Evolutionary conservation across 2,797 vertebrate genomes (phyloP).

Genomic region (Margarornis squamiger): DNA sequence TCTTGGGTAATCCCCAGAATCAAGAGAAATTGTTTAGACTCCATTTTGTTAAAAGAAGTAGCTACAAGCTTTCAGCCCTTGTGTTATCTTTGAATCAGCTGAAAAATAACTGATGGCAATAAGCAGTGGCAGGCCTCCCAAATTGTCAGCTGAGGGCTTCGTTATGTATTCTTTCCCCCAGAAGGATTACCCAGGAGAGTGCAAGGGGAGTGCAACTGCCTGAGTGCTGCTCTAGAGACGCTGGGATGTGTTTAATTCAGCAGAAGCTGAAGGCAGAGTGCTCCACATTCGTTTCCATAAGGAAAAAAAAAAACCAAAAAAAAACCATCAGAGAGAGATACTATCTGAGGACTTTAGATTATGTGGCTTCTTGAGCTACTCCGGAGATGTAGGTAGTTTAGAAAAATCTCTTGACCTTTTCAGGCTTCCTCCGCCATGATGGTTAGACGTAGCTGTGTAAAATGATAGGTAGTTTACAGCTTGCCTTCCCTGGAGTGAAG

Average conservation of each 20-base stretch:
- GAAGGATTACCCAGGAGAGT: constrained; percentile 24
- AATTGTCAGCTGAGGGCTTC: neutral
- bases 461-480: constrained; percentile 41
- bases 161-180: neutral
- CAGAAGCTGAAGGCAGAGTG: constrained; percentile 51
- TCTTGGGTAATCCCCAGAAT: neutral
- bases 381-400: constrained; percentile 7
- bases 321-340: neutral
- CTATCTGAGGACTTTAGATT: neutral
- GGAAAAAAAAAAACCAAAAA: neutral
- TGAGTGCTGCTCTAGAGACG: neutral
- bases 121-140: constrained; percentile 22
- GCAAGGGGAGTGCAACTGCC: neutral
- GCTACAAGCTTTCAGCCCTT: neutral
- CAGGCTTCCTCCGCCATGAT: constrained; percentile 30
- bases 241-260: constrained; percentile 57
- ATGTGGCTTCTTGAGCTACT: constrained; percentile 18
- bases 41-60: neutral
- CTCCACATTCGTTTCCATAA: neutral
- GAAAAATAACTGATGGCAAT: constrained; percentile 32
- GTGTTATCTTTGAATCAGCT: neutral
- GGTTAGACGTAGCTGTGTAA: neutral
- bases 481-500: constrained; percentile 44
- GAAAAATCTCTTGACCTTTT: constrained; percentile 65
- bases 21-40: neutral